Conservation (phyloP, 37 sponge, comb jelly and placozoan genomes). For the Dysidea cf. avara region DNA sequence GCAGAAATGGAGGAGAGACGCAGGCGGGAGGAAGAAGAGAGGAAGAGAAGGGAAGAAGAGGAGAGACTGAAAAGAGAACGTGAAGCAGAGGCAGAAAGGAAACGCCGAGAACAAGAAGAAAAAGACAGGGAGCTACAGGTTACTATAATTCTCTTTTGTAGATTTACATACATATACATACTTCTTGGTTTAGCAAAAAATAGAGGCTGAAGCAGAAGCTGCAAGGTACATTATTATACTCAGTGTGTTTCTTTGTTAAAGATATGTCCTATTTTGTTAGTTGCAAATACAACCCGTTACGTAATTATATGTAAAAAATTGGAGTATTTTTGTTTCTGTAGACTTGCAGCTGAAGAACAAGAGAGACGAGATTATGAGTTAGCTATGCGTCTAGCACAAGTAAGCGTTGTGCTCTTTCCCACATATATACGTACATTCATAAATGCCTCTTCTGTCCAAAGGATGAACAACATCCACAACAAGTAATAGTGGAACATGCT, state of each 20-base stretch:
- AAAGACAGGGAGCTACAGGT: conserved; percentile 21
- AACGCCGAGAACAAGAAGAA: conserved; percentile 23
- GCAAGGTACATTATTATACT: too few relatives aligned
- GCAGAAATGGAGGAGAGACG: conserved; percentile 77
- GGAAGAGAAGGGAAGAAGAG: conserved; percentile 65
- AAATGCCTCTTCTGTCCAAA: conserved; percentile 1
- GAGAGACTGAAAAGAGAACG: conserved; percentile 53
- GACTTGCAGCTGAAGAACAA: conserved; percentile 65
- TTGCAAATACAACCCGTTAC: too few relatives aligned
- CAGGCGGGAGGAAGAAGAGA: conserved; percentile 65
- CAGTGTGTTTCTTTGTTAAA: too few relatives aligned
- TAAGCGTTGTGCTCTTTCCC: too few relatives aligned
- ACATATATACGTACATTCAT: too few relatives aligned
- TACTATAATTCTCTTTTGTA: too few relatives aligned
- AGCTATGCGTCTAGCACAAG: conserved; percentile 75
- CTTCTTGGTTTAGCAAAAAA: too few relatives aligned
- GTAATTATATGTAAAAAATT: too few relatives aligned
- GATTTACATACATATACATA: too few relatives aligned
- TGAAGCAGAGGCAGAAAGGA: conserved; percentile 4
- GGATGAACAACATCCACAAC: conserved; percentile 49
- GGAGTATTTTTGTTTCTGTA: neutral
- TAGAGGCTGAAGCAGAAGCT: too few relatives aligned
- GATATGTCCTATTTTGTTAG: too few relatives aligned
- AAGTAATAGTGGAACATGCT: conserved; percentile 42
- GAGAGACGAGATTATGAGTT: conserved; percentile 85